Base-by-base conservation (phyloP, 92 coral and sea anemone genomes). In the Anthopleura xanthogrammica region DNA sequence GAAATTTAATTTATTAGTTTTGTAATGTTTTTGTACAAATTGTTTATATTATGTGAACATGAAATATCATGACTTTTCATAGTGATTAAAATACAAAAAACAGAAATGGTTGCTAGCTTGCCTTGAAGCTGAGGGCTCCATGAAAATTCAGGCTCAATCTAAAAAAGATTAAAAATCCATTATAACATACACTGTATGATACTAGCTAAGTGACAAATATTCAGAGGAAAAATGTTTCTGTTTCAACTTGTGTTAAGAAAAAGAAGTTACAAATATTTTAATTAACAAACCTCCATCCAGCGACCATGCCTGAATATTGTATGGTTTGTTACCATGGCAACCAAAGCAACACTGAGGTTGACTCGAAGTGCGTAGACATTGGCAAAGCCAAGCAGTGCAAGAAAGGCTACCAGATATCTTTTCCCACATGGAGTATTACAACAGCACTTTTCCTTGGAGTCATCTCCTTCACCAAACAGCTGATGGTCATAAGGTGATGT, bases 261-360 rank as follows among this genome's bases (percentile, higher is more conserved):
- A 41, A 41, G 24, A 68, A 48, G 39, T 75, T 10, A 75, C 0
- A 46, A 3, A 46, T 46, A 46, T 46, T 46, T n/a, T n/a, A n/a
- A n/a, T n/a, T 9, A 9, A 46, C 66, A 23, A 73, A 77, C 92
- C 87, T 80, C 87, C 41, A 88, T 85, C 83, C 70, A 72, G 57
- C 79, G 54, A 36, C 94, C 94, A 57, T 88, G 74, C 54, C 71
- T 71, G 76, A 81, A 52, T 54, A 83, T 83, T 48, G 94, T 91
- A 57, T 83, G 89, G 43, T 93, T 91, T 13, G 95, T 76, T 71
- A 95, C 98, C 98, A 95, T 95, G 24, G 98, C 98, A 52, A 95
- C 98, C 85, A 95, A 75, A 55, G 98, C 98, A 65, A 95, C 96
- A 79, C 98, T 95, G 36, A 95, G 89, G 86, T 95, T 95, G 72